A percentile compares a stretch with the other conserved stretches of the same genome.
These are phyloP conservation scores for Chaetura pelagica DNA, from an alignment of 2,113 vertebrate species.

Conservation along the genomic window DNA sequence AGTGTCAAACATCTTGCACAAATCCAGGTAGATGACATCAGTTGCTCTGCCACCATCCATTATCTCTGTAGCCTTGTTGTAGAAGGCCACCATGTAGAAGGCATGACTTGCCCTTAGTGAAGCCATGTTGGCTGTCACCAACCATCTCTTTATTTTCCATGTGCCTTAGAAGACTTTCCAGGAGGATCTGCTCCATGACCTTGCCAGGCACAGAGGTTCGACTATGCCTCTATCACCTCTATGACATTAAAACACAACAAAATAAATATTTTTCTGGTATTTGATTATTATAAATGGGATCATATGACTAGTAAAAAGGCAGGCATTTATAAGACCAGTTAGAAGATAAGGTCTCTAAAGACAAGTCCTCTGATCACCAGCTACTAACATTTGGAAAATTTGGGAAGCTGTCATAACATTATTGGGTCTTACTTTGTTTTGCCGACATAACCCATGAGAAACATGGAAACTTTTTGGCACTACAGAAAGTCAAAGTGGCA, in stretches of 20 bases:
- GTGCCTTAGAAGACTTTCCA: too few relatives aligned
- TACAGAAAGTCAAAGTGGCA: not conserved
- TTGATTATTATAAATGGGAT: not conserved
- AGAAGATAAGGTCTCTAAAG: not conserved
- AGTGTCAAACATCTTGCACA: too few relatives aligned
- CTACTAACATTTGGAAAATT: not conserved
- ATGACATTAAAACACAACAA: not conserved
- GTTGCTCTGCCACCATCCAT: too few relatives aligned
- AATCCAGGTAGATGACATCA: too few relatives aligned
- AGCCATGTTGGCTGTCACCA: too few relatives aligned
- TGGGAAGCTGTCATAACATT: not conserved
- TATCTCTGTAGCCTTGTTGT: too few relatives aligned
- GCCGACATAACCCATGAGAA: not conserved
- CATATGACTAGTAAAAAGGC: not conserved
- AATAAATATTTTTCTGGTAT: not conserved
- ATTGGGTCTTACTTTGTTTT: not conserved
- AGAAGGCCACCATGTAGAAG: too few relatives aligned
- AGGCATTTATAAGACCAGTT: not conserved
- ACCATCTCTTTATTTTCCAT: too few relatives aligned
- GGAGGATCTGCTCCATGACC: too few relatives aligned
- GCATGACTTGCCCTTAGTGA: too few relatives aligned
- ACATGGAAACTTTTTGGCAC: not conserved
- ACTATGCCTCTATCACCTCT: not conserved
- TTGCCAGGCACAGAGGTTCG: too few relatives aligned
- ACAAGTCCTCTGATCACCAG: not conserved